Base-by-base conservation (phyloP, 2,888 invertebrate genomes). In the Cordilura impudica region DNA sequence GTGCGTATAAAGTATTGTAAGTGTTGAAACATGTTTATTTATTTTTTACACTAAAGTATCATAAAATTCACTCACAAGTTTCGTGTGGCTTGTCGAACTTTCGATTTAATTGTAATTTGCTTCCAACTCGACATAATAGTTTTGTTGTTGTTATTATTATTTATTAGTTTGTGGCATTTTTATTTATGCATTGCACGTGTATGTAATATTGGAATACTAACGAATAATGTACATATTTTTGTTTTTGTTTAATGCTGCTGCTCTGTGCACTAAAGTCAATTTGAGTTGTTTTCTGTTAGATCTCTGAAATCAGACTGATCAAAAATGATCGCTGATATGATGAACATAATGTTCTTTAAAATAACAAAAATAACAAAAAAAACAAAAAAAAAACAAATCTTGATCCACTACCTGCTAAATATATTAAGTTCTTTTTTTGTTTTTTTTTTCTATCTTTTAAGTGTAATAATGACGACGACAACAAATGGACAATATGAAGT, bases 161-260 rank as follows among this genome's bases (percentile, higher is more conserved):
- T 14, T 29, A 14, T 14, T 6, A 16, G 12, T 58, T 18, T 43
- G 18, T 43, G 4, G 39, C 43, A n/a, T 14, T 58, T 39, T 1
- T 21, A 58, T 58, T 58, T 58, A 43, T 58, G 39, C 1, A 39
- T 23, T 47, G 54, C 70, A 70, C 76, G 70, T 70, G 56, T n/a
- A 45, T 63, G 14, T 23, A 49, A 65, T 56, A 54, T 18, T 14
- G 26, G 10, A 14, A 35, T 12, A 35, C 35, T 12, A 12, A 8
- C 35, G n/a, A n/a, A n/a, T 6, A 39, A 39, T n/a, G 35, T 39
- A 39, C n/a, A n/a, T n/a, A n/a, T 4, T 39, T 39, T 39, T 39
- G 3, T 26, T 26, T 4, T 26, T 26, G 26, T 3, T 56, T 58
- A 39, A 56, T 39, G 56, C 29, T 43, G 19, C 60, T 45, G 45